Evolutionary conservation across 1,140 invertebrate genomes (phyloP).

Genomic region (Gryllus bimaculatus): DNA sequence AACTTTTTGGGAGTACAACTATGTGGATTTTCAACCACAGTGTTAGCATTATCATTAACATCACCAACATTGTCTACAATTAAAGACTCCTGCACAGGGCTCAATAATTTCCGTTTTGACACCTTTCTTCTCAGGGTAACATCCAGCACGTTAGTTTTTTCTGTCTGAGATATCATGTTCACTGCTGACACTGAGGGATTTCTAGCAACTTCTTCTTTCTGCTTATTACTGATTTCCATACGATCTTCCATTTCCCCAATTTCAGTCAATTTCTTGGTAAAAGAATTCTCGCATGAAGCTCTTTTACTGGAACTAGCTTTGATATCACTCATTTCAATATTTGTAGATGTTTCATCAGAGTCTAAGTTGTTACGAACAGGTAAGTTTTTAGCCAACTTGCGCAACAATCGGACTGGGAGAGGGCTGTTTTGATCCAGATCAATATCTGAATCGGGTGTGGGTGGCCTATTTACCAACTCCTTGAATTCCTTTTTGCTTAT

Average conservation of each 20-base stretch:
- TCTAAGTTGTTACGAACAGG: not conserved
- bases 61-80: not conserved
- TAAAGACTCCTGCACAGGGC: not conserved
- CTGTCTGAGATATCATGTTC: no score
- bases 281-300: no score
- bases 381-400: conserved; percentile 11
- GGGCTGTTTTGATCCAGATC: conserved; percentile 7
- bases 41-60: no score
- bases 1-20: not conserved
- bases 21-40: not conserved
- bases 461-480: not conserved
- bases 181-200: no score
- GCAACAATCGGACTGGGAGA: conserved; percentile 9
- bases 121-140: not conserved
- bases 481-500: conserved; percentile 2
- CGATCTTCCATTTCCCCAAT: no score
- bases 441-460: not conserved
- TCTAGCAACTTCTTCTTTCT: no score
- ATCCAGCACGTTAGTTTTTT: not conserved
- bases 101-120: not conserved
- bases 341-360: no score
- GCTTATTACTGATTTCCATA: no score
- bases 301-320: no score
- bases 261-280: no score
- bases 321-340: no score